Evolutionary conservation across 2,888 invertebrate genomes (phyloP).

Genomic region (Pedicia rivosa): DNA sequence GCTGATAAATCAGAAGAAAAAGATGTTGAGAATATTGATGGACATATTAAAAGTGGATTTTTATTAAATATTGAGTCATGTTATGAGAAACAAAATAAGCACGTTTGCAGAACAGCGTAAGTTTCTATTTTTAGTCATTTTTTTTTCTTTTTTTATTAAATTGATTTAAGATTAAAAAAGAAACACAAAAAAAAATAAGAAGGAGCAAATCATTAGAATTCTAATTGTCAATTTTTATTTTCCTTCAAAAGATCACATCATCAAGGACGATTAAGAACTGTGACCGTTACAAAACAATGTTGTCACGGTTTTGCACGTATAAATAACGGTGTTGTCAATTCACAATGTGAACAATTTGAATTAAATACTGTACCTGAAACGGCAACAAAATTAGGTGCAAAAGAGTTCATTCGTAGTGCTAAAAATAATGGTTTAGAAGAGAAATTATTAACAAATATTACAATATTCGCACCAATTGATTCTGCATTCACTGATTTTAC

Average conservation of each 20-base stretch:
- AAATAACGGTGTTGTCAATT: constrained; percentile 25
- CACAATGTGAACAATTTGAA: constrained; percentile 37
- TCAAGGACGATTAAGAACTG: constrained; percentile 41
- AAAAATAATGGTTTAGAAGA: constrained; percentile 34
- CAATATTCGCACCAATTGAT: constrained; percentile 46
- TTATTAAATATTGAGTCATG: constrained; percentile 30
- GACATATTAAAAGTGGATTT: constrained; percentile 17
- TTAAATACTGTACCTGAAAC: constrained; percentile 39
- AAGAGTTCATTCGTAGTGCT: constrained; percentile 39
- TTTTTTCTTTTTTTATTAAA: too few relatives aligned
- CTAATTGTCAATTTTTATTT: constrained; percentile 7
- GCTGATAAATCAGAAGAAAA: constrained; percentile 14
- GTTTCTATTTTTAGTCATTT: too few relatives aligned
- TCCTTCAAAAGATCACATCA: constrained; percentile 35
- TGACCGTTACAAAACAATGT: constrained; percentile 46
- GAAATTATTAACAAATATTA: constrained; percentile 36
- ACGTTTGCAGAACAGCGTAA: constrained; percentile 30
- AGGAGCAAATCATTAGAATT: constrained; percentile 4
- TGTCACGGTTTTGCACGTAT: constrained; percentile 45
- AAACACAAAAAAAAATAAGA: constrained; percentile 7
- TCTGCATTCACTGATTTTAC: constrained; percentile 39
- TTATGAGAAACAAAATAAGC: constrained; percentile 27
- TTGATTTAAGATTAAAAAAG: constrained; percentile 4
- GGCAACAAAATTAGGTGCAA: constrained; percentile 38
- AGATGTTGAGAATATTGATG: constrained; percentile 15